Percentiles rank a stretch among this genome's conserved stretches.
Conservation (phyloP, 2,888 invertebrate genomes). For the Cyaniris semiargus region DNA sequence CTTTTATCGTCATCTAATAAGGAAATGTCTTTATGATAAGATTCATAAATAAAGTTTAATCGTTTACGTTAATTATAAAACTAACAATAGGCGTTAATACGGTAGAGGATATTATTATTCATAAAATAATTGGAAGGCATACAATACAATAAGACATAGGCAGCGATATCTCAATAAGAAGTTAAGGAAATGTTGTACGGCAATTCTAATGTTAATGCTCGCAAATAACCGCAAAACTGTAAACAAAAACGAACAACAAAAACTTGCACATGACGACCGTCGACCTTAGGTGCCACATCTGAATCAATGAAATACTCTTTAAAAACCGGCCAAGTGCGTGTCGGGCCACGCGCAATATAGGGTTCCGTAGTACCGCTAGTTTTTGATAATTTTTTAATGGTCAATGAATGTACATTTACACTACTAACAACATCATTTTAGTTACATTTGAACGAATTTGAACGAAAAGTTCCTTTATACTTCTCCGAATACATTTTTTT, state of each 20-base stretch:
- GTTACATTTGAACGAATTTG: too few species aligned
- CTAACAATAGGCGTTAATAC: background rate
- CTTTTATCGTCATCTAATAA: background rate
- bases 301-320: background rate
- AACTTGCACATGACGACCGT: background rate
- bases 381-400: too few species aligned
- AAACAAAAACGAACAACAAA: background rate
- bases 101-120: background rate
- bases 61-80: background rate
- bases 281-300: background rate
- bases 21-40: background rate
- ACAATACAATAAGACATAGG: background rate
- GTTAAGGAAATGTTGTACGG: background rate
- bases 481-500: too few species aligned
- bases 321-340: too few species aligned
- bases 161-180: background rate
- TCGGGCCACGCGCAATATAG: too few species aligned
- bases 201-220: background rate
- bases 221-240: background rate
- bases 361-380: too few species aligned
- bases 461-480: too few species aligned
- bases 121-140: background rate
- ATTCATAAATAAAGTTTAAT: slow-evolving; percentile 2
- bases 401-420: too few species aligned
- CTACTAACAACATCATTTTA: too few species aligned